Percentiles rank a stretch among this genome's conserved stretches.
These are phyloP conservation scores for Cygnus olor DNA, from an alignment of 2,797 vertebrate species.

Conservation along the genomic window DNA sequence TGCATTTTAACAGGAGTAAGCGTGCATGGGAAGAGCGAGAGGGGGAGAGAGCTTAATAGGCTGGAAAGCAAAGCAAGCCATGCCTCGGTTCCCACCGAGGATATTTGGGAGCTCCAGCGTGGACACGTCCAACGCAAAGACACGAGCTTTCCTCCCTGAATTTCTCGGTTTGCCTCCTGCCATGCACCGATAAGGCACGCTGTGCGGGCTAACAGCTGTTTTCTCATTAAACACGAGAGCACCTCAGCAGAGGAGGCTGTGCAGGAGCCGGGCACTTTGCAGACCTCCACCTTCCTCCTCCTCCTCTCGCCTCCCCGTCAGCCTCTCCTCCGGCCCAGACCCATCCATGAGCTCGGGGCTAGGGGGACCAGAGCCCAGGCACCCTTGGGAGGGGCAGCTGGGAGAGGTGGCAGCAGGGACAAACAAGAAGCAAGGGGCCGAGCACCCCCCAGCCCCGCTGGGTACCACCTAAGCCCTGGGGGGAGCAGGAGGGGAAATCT, in stretches of 20 bases:
- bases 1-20: background rate
- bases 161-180: background rate
- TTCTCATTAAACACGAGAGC: background rate
- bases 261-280: background rate
- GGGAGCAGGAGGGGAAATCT: background rate
- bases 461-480: background rate
- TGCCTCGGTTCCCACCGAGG: fast-evolving
- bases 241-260: background rate
- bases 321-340: background rate
- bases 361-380: background rate
- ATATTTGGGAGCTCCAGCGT: background rate
- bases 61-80: background rate
- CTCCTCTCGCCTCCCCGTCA: background rate
- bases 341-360: background rate
- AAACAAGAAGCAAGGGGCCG: background rate
- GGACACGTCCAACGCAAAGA: background rate
- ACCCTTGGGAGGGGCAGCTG: background rate
- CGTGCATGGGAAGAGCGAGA: fast-evolving
- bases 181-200: background rate
- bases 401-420: background rate
- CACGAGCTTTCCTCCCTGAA: background rate
- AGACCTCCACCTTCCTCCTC: too few relatives aligned
- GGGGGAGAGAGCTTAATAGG: background rate
- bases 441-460: background rate
- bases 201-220: background rate